Percentiles rank a stretch among this genome's conserved stretches.
Evolutionary conservation across 1,140 invertebrate species (phyloP).

Genomic region (Euglossa dilemma): DNA sequence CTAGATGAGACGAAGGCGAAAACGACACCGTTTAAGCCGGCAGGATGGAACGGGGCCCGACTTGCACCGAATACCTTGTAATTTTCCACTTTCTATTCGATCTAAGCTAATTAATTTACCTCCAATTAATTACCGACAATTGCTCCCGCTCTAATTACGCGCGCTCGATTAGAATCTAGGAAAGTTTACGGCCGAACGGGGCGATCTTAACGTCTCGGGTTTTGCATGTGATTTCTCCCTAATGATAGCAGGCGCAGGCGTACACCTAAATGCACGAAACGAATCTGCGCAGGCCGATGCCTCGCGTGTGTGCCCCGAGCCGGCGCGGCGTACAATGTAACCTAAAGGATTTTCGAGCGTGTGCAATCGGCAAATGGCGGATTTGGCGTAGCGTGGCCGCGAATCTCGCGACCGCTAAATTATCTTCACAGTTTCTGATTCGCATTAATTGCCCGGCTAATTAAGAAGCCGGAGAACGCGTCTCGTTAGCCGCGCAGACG

Average conservation of each 20-base stretch:
- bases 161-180: constrained; percentile 65
- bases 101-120: constrained; percentile 64
- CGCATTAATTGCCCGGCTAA: constrained; percentile 38
- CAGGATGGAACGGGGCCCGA: not conserved
- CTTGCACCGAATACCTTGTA: constrained; percentile 42
- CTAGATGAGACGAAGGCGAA: not conserved
- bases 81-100: constrained; percentile 60
- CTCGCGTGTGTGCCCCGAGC: too few relatives aligned
- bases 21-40: not conserved
- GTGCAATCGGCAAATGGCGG: not conserved
- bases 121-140: constrained; percentile 68
- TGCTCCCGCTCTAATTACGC: constrained; percentile 65
- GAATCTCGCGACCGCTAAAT: constrained; percentile 14
- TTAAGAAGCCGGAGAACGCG: constrained; percentile 19
- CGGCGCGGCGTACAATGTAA: too few relatives aligned
- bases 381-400: not conserved
- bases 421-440: constrained; percentile 35
- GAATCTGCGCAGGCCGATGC: not conserved
- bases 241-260: constrained; percentile 14
- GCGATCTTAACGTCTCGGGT: constrained; percentile 56
- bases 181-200: constrained; percentile 63
- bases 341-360: not conserved
- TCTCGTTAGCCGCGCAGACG: constrained; percentile 8
- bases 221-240: constrained; percentile 61
- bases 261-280: constrained; percentile 9